Evolutionary conservation across 1,140 invertebrate species (phyloP).

Genomic region (Drosophila guanche): DNA sequence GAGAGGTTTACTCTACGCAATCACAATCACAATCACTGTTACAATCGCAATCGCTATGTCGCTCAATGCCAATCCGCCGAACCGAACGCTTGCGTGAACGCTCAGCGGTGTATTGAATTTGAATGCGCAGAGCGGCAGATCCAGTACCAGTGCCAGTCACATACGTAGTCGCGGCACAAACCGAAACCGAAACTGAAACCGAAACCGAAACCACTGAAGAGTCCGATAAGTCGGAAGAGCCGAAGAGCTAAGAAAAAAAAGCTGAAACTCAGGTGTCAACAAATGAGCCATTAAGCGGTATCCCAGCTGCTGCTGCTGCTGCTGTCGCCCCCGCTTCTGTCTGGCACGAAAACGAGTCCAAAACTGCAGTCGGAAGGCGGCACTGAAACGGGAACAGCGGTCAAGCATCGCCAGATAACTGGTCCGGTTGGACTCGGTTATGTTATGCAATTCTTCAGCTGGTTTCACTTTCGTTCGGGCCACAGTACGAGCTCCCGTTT

Average conservation of each 20-base stretch:
- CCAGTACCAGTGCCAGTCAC: not conserved
- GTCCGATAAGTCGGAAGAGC: conserved; percentile 64
- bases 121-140: conserved; percentile 51
- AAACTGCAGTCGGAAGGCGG: conserved; percentile 54
- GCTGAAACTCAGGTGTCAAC: conserved; percentile 62
- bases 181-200: conserved; percentile 43
- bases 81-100: conserved; percentile 57
- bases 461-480: conserved; percentile 77
- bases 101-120: conserved; percentile 63
- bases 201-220: conserved; percentile 47
- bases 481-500: not conserved
- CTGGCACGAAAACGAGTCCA: conserved; percentile 71
- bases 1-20: conserved; percentile 46
- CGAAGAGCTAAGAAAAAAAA: conserved; percentile 46
- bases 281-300: conserved; percentile 23
- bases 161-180: conserved; percentile 19
- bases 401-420: conserved; percentile 35
- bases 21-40: conserved; percentile 25
- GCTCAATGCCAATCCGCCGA: conserved; percentile 27
- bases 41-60: conserved; percentile 9
- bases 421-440: conserved; percentile 43
- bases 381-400: conserved; percentile 54
- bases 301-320: conserved; percentile 4
- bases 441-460: conserved; percentile 58
- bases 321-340: conserved; percentile 35